These are phyloP conservation scores for Furnarius figulus DNA, from an alignment of 2,113 vertebrate genomes.

Conservation along the genomic window DNA sequence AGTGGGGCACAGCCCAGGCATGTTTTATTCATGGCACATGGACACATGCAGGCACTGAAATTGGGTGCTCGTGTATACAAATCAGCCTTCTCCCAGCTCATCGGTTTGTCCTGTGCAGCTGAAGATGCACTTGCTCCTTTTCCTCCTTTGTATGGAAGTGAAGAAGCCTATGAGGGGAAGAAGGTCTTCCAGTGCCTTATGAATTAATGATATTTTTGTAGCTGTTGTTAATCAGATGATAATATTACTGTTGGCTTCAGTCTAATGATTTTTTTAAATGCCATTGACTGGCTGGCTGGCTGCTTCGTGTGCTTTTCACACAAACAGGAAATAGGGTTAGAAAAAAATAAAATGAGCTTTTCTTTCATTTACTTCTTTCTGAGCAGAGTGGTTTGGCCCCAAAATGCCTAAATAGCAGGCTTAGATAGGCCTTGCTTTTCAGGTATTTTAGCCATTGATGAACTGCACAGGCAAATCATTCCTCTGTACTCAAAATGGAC, in stretches of 20 bases:
- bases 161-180: not conserved
- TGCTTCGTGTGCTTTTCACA: not conserved
- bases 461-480: not conserved
- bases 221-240: not conserved
- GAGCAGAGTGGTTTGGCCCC: not conserved
- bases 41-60: not conserved
- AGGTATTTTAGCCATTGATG: not conserved
- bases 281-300: not conserved
- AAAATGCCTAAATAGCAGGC: not conserved
- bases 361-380: not conserved
- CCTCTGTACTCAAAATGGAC: not conserved
- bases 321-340: not conserved
- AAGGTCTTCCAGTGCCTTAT: not conserved
- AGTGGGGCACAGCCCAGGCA: not conserved
- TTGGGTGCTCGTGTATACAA: fast-evolving
- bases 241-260: not conserved
- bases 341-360: not conserved
- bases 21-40: not conserved
- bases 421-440: not conserved
- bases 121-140: not conserved
- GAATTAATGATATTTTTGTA: not conserved
- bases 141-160: not conserved
- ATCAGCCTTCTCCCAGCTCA: not conserved
- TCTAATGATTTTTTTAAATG: not conserved
- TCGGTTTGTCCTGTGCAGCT: not conserved